These are phyloP conservation scores for Promerops cafer DNA, from an alignment of 2,113 vertebrate species.

Conservation along the genomic window DNA sequence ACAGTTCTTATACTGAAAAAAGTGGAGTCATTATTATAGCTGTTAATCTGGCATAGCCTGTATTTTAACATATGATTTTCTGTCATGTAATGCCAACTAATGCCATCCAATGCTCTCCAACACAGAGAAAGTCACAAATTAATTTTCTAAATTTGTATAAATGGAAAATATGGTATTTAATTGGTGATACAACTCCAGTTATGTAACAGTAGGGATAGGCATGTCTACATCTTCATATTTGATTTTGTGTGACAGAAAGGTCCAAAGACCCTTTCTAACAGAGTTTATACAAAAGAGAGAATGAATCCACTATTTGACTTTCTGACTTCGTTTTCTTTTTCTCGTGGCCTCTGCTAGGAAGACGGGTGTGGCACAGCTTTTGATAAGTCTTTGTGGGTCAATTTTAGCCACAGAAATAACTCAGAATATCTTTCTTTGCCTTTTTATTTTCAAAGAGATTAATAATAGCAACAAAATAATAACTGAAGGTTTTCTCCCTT, in stretches of 20 bases:
- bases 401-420: not conserved
- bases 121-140: not conserved
- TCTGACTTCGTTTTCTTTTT: not conserved
- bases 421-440: not conserved
- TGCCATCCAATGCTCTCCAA: not conserved
- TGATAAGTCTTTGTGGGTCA: not conserved
- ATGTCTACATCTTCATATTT: not conserved
- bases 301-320: not conserved
- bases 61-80: not conserved
- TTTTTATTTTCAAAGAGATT: not conserved
- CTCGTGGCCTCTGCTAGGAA: not conserved
- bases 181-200: not conserved
- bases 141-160: not conserved
- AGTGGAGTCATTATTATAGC: not conserved
- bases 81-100: not conserved
- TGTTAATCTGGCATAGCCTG: not conserved
- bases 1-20: not conserved
- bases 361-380: not conserved
- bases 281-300: not conserved
- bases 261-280: not conserved
- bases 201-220: not conserved
- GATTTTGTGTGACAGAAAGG: not conserved
- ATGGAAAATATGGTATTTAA: not conserved
- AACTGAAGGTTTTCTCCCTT: not conserved
- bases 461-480: not conserved